These are phyloP conservation scores for Cranoglanis bouderius DNA, from an alignment of 2,113 vertebrate species.

Conservation along the genomic window DNA sequence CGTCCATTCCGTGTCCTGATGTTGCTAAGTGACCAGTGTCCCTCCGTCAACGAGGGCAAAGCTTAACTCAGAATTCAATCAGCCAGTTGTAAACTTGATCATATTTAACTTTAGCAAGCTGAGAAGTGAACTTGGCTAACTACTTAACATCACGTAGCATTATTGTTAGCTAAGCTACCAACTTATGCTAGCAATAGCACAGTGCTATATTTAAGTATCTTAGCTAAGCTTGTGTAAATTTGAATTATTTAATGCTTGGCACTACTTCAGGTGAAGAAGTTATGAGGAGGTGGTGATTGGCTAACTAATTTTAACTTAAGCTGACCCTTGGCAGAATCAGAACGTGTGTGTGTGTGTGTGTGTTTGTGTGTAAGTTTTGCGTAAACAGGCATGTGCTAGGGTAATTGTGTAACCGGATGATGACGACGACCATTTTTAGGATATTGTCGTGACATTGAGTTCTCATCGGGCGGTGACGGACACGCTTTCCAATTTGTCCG, in stretches of 20 bases:
- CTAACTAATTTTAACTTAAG: background rate
- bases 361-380: background rate
- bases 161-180: background rate
- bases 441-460: background rate
- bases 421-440: background rate
- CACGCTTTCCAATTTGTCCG: background rate
- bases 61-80: constrained; percentile 49
- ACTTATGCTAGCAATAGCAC: background rate
- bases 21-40: constrained; percentile 46
- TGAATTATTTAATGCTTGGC: background rate
- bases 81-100: background rate
- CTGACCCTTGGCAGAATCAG: constrained; percentile 48
- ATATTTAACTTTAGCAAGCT: background rate
- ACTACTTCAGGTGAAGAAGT: background rate
- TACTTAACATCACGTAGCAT: background rate
- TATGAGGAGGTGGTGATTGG: background rate
- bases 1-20: constrained; percentile 7
- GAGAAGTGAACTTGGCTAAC: background rate
- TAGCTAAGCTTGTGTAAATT: background rate
- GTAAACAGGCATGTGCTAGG: background rate
- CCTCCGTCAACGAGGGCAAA: background rate
- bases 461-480: background rate
- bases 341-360: background rate
- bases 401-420: background rate
- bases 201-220: background rate